Base-by-base conservation (phyloP, 2,113 vertebrate genomes). In the Apus apus region DNA sequence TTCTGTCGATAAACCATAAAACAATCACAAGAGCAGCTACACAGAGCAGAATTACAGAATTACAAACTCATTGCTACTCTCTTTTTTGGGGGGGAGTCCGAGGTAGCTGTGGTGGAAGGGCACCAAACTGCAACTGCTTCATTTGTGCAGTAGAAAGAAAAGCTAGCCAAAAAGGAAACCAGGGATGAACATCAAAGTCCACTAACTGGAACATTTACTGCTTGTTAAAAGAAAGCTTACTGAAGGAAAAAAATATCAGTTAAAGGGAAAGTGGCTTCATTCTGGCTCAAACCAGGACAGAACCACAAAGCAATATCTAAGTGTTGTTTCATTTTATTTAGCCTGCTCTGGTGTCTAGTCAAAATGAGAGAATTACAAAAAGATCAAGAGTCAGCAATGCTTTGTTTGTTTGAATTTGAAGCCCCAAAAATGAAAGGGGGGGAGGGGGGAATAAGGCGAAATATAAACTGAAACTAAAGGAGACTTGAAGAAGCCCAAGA, bases 391-490 rank as follows among this genome's bases (percentile, higher is more conserved):
- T 84, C 62, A 93, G 58, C 1, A 0, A 17, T 40, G 46, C n/a
- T 89, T 94, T 91, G n/a, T n/a, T n/a, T n/a, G n/a, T n/a, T n/a
- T n/a, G n/a, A n/a, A n/a, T n/a, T n/a, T n/a, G n/a, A n/a, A n/a
- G n/a, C n/a, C n/a, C n/a, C n/a, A n/a, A n/a, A n/a, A n/a, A n/a
- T n/a, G n/a, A n/a, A n/a, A n/a, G n/a, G n/a, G n/a, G n/a, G n/a
- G n/a, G n/a, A n/a, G n/a, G n/a, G n/a, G n/a, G n/a, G n/a, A n/a
- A n/a, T n/a, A n/a, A n/a, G n/a, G n/a, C n/a, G 85, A 97, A 95
- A 91, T 45, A 73, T 15, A 87, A 95, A 94, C 27, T 68, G 74
- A 96, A 93, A 96, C 73, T 68, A 45, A 89, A 89, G 7, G 17
- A 75, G 45, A 22, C 12, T 75, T 93, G 43, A 78, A 78, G 53